These are phyloP conservation scores for Phocoena sinus DNA, from an alignment of 2,113 vertebrate species.

Conservation along the genomic window DNA sequence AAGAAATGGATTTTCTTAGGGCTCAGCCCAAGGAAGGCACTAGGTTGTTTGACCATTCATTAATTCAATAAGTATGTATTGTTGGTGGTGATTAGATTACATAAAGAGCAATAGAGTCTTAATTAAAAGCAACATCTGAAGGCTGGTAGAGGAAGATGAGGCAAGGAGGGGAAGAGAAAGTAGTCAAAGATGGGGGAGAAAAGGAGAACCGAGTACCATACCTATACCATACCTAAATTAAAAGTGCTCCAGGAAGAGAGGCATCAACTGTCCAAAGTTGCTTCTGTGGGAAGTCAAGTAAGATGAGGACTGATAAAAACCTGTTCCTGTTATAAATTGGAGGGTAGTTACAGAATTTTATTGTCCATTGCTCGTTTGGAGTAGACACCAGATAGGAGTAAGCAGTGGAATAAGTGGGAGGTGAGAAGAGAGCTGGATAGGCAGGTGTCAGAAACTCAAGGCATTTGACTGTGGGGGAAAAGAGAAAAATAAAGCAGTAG, in stretches of 20 bases:
- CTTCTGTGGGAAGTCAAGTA: background rate
- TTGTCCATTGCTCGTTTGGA: background rate
- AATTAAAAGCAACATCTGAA: background rate
- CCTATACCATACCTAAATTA: background rate
- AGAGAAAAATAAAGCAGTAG: background rate
- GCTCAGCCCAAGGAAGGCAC: background rate
- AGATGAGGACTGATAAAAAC: background rate
- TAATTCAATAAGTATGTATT: background rate
- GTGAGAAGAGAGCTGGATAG: slow-evolving; percentile 10
- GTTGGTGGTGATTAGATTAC: background rate
- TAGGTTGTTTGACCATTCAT: background rate
- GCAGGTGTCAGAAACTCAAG: slow-evolving; percentile 17
- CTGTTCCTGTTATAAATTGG: background rate
- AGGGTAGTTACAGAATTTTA: background rate
- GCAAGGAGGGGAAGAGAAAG: background rate
- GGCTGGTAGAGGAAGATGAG: background rate
- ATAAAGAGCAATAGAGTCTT: background rate
- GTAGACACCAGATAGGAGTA: slow-evolving; percentile 36
- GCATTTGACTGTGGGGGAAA: background rate
- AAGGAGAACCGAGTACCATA: background rate
- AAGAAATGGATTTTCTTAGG: background rate
- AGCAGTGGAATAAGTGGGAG: slow-evolving; percentile 11
- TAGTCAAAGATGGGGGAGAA: background rate
- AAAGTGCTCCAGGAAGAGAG: background rate
- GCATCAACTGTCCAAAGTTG: background rate